Percentiles rank a stretch among this genome's conserved stretches.
Conservation (phyloP, 2,888 invertebrate species). For the Capitulum mitella region DNA sequence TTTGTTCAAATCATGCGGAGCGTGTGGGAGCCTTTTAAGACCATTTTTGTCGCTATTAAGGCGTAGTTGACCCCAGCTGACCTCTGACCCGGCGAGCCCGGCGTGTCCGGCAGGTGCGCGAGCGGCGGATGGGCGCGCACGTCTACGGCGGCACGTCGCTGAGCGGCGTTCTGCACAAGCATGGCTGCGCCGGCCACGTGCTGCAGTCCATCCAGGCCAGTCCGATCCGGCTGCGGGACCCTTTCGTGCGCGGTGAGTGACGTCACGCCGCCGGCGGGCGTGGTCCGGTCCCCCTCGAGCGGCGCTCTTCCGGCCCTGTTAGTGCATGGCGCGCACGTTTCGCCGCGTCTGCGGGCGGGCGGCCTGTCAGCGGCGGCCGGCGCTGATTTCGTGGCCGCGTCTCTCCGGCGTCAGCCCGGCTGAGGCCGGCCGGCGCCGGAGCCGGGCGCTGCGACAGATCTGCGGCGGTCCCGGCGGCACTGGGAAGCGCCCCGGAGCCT, state of each 20-base stretch:
- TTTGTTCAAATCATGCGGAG: too few species aligned
- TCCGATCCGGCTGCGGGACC: not conserved
- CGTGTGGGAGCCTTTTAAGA: too few species aligned
- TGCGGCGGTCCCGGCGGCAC: too few species aligned
- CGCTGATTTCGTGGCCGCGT: too few species aligned
- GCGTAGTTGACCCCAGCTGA: too few species aligned
- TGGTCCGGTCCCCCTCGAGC: not conserved
- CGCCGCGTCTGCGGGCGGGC: not conserved
- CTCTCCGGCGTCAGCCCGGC: too few species aligned
- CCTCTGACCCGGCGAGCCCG: too few species aligned
- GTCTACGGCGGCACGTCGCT: conserved; percentile 48
- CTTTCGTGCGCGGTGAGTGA: not conserved
- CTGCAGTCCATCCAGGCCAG: not conserved
- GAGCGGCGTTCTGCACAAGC: conserved; percentile 49
- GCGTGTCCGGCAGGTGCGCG: conserved; percentile 52
- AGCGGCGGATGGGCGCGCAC: conserved; percentile 53
- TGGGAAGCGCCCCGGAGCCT: too few species aligned
- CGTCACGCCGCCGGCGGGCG: not conserved
- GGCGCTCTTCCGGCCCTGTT: not conserved
- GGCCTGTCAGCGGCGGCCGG: too few species aligned
- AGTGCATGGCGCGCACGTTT: not conserved
- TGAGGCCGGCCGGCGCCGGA: too few species aligned
- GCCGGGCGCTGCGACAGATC: too few species aligned
- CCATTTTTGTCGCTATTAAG: too few species aligned
- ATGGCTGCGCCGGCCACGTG: conserved; percentile 46